These are phyloP conservation scores for Apodemia hepburni DNA, from an alignment of 2,888 invertebrate genomes.

Conservation along the genomic window DNA sequence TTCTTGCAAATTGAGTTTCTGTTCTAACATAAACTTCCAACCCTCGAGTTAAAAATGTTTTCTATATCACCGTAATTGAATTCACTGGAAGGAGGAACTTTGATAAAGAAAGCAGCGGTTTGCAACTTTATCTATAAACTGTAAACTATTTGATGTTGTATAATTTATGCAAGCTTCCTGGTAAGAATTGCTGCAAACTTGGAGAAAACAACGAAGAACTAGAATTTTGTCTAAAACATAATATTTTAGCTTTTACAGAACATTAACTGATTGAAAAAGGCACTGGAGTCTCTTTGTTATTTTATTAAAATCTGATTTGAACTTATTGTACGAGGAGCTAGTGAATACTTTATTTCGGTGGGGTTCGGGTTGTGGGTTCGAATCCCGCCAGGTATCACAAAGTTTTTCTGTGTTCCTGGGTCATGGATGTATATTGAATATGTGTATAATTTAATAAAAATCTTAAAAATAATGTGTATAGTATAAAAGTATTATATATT, in stretches of 20 bases:
- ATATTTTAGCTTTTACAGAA: not conserved
- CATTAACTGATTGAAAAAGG: too few relatives aligned
- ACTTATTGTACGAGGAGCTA: too few relatives aligned
- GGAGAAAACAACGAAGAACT: not conserved
- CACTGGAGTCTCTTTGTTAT: too few relatives aligned
- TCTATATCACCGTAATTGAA: conserved; percentile 30
- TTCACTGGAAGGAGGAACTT: conserved; percentile 33
- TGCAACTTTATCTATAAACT: conserved; percentile 32
- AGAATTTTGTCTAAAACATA: not conserved
- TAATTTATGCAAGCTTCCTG: conserved; percentile 33
- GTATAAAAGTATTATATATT: too few relatives aligned
- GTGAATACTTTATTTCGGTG: too few relatives aligned
- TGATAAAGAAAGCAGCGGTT: conserved; percentile 32
- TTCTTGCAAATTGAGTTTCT: conserved; percentile 10
- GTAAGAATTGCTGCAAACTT: conserved; percentile 4
- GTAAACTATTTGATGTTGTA: conserved; percentile 35
- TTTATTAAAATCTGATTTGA: too few relatives aligned
- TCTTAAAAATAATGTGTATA: too few relatives aligned
- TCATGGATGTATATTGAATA: too few relatives aligned
- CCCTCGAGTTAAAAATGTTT: conserved; percentile 11
- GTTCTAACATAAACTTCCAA: not conserved
- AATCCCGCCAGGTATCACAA: too few relatives aligned
- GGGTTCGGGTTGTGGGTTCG: too few relatives aligned
- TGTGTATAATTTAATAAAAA: too few relatives aligned
- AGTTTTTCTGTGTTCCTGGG: too few relatives aligned